Evolutionary conservation across 2,888 invertebrate genomes (phyloP).

Genomic region (Heliconius ismenius): DNA sequence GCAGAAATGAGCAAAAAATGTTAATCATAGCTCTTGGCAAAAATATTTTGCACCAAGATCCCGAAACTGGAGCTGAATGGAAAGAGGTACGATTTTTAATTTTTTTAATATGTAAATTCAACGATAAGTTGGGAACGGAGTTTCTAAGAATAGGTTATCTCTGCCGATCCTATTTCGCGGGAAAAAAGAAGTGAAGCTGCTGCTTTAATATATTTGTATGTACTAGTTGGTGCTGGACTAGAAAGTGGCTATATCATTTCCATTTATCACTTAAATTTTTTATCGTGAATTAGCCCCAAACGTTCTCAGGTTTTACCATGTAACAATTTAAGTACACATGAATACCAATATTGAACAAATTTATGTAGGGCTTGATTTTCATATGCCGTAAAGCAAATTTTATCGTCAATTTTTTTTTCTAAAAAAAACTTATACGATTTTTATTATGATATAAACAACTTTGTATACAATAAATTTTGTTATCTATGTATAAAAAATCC

Average conservation of each 20-base stretch:
- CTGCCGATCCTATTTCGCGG: too few relatives aligned
- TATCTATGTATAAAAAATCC: too few relatives aligned
- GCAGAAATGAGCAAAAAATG: too few relatives aligned
- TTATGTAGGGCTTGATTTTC: neutral
- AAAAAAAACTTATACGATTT: neutral
- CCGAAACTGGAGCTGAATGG: neutral
- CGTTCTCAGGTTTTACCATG: neutral
- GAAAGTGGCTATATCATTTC: neutral
- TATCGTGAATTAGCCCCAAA: neutral
- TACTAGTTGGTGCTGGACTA: neutral
- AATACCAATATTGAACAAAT: neutral
- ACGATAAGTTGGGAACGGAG: too few relatives aligned
- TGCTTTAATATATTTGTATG: too few relatives aligned
- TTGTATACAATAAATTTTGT: neutral
- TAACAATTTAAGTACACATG: neutral
- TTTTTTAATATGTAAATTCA: neutral
- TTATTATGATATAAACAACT: neutral
- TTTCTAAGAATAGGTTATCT: too few relatives aligned
- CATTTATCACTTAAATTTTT: neutral
- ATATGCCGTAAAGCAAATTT: too few relatives aligned
- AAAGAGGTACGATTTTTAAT: neutral
- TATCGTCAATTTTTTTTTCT: neutral
- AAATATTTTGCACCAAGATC: neutral
- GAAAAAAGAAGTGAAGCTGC: too few relatives aligned
- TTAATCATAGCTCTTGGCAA: neutral